Evolutionary conservation across 1,140 invertebrate genomes (phyloP).

Genomic region (Drosophila sproati): DNA sequence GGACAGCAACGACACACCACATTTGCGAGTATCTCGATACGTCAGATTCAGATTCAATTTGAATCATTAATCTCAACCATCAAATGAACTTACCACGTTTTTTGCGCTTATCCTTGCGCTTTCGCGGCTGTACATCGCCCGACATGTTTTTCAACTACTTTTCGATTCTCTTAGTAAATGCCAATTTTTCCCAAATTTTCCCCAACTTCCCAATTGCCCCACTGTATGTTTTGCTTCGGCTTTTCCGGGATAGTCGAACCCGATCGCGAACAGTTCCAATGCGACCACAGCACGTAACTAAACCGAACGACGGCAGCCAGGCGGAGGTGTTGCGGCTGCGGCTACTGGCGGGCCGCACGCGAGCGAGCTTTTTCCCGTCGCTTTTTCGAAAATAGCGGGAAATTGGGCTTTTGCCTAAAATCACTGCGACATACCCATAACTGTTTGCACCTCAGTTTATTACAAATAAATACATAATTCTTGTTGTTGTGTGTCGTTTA

Average conservation of each 20-base stretch:
- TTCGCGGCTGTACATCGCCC: conserved; percentile 89
- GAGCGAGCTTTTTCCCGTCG: conserved; percentile 17
- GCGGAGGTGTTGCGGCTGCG: conserved; percentile 4
- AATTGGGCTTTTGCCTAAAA: conserved; percentile 3
- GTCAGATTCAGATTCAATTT: not conserved
- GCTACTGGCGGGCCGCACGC: conserved; percentile 4
- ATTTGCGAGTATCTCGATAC: conserved; percentile 7
- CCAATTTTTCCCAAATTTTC: conserved; percentile 30
- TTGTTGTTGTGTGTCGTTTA: not conserved
- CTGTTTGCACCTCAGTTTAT: not conserved
- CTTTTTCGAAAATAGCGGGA: conserved; percentile 29
- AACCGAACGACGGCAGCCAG: conserved; percentile 21
- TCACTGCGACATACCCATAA: not conserved
- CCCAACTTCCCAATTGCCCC: conserved; percentile 16
- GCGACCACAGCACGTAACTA: conserved; percentile 41
- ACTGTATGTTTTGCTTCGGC: conserved; percentile 30
- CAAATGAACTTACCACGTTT: conserved; percentile 87
- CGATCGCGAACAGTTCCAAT: conserved; percentile 32
- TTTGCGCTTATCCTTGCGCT: conserved; percentile 89
- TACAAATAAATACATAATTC: not conserved
- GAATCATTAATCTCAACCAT: too few relatives aligned
- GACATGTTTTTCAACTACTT: conserved; percentile 85
- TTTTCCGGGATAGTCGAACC: not conserved
- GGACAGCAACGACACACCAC: conserved; percentile 45
- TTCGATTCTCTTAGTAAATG: conserved; percentile 35